phyloP scores from a whole-genome alignment of 2,113 vertebrate species.

The Mastomys coucha region DNA sequence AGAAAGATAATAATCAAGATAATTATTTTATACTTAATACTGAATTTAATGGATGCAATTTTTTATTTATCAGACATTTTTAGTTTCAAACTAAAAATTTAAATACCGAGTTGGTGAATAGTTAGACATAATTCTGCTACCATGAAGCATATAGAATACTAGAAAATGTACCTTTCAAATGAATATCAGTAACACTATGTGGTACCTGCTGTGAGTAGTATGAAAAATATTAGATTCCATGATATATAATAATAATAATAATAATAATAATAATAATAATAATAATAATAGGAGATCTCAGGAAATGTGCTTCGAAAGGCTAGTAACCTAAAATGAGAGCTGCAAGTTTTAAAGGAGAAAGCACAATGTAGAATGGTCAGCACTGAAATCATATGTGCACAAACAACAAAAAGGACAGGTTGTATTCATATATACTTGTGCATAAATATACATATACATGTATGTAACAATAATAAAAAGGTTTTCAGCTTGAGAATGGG shows the following conservation, averaged over 20 bases:
- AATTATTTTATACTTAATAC: not conserved
- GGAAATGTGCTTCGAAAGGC: not conserved
- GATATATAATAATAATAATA: not conserved
- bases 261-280: not conserved
- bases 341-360: not conserved
- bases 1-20: constrained; percentile 20
- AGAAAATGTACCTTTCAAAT: not conserved
- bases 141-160: not conserved
- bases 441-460: not conserved
- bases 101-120: not conserved
- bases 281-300: not conserved
- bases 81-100: constrained; percentile 5
- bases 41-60: not conserved
- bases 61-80: constrained; percentile 39
- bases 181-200: not conserved
- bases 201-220: not conserved
- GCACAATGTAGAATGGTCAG: not conserved
- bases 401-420: not conserved
- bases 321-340: not conserved
- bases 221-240: constrained; percentile 6
- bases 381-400: not conserved
- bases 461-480: not conserved
- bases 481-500: not conserved
- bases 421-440: not conserved
- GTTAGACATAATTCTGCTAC: not conserved